phyloP scores from a whole-genome alignment of 2,113 vertebrate genomes.

The Burhinus bistriatus region DNA sequence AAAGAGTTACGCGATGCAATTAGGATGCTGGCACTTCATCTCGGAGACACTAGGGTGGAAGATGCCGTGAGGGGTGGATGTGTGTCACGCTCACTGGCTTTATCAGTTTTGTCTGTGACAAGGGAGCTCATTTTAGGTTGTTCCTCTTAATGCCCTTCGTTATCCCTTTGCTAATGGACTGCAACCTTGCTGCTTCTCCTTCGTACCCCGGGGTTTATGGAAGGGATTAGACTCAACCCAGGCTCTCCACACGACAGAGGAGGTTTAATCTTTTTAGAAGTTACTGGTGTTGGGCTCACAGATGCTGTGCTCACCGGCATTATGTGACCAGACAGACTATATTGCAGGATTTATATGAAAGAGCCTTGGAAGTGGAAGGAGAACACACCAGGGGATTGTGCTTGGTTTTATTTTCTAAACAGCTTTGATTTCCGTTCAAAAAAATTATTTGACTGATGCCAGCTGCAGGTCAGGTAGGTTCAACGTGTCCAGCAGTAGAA shows the following conservation, averaged over 20 bases:
- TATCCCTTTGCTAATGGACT: not conserved
- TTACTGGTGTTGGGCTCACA: not conserved
- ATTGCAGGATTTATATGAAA: not conserved
- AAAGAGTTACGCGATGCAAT: accelerated
- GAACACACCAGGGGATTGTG: accelerated
- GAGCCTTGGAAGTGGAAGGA: not conserved
- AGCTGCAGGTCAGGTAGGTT: not conserved
- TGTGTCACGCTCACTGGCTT: not conserved
- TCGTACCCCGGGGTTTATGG: not conserved
- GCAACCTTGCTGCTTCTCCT: not conserved
- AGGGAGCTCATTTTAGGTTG: not conserved
- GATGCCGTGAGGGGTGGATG: not conserved
- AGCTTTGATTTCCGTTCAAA: not conserved
- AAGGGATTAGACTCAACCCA: not conserved
- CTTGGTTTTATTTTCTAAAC: not conserved
- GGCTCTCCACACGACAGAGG: not conserved
- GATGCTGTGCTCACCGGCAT: not conserved
- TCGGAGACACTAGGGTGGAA: accelerated
- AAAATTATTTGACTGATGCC: not conserved
- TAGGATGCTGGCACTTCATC: not conserved
- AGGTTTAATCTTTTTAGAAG: not conserved
- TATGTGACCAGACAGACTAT: not conserved
- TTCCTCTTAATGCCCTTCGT: not conserved
- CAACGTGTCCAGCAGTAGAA: not conserved
- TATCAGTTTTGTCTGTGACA: not conserved